phyloP scores from a whole-genome alignment of 2,797 vertebrate genomes.

The Trachurus trachurus region DNA sequence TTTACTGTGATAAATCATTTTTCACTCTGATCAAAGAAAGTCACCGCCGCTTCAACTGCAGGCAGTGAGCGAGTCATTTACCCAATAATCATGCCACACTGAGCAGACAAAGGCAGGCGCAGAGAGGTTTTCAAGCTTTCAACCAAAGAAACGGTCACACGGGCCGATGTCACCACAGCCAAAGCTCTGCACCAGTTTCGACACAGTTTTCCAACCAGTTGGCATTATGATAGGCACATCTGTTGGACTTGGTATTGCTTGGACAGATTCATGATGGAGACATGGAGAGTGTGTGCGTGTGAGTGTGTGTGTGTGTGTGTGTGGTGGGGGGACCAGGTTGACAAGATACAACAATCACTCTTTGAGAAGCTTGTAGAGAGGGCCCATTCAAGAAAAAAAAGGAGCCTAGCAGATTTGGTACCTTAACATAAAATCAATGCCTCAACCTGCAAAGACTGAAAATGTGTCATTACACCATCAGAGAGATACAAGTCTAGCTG shows the following conservation, averaged over 20 bases:
- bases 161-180: slow-evolving; percentile 63
- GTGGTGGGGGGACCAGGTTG: slow-evolving; percentile 33
- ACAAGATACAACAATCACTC: slow-evolving; percentile 75
- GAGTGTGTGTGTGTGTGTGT: too few species aligned
- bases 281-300: slow-evolving; percentile 11
- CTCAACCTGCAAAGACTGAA: slow-evolving; percentile 78
- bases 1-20: slow-evolving; percentile 70
- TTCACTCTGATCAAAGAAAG: slow-evolving; percentile 72
- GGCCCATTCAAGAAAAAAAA: slow-evolving; percentile 50
- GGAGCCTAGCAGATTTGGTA: slow-evolving; percentile 79
- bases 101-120: slow-evolving; percentile 79
- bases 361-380: slow-evolving; percentile 67
- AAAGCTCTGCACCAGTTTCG: slow-evolving; percentile 72
- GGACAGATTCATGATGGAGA: slow-evolving; percentile 79
- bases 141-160: slow-evolving; percentile 62
- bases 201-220: slow-evolving; percentile 80
- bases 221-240: slow-evolving; percentile 82
- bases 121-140: slow-evolving; percentile 72
- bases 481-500: slow-evolving; percentile 74
- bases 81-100: slow-evolving; percentile 74
- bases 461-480: slow-evolving; percentile 73
- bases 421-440: slow-evolving; percentile 78
- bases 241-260: slow-evolving; percentile 87
- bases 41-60: slow-evolving; percentile 64
- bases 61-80: slow-evolving; percentile 68